Evolutionary conservation across 2,797 vertebrate species (phyloP), one percentile per base, ranked within the genome.

Genomic region (Eutrigla gurnardus): DNA sequence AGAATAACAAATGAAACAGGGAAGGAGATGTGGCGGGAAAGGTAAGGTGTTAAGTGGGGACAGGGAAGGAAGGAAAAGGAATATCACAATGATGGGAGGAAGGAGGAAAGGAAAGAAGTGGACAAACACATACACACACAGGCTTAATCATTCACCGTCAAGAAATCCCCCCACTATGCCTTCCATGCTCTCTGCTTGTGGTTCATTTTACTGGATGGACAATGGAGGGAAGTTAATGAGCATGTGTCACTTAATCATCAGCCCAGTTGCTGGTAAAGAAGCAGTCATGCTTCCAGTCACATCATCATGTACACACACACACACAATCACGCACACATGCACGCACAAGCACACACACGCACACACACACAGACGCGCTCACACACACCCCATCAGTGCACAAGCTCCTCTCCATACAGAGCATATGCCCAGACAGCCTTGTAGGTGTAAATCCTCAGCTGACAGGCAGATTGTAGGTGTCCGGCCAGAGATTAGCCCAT

Each of bases 381-480:
- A 64, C 46, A 77, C 60, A 47, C 46, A 70, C 1, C 11, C 8
- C 5, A 42, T 47, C 49, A 50, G 32, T 39, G 45, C 36, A 35
- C 46, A 50, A 45, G 25, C 40, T 57, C 15, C 25, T 80, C 40
- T 50, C 67, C n/a, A 39, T 57, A 46, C 58, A 63, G 50, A 70
- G 61, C 70, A 68, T 54, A 70, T 69, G 76, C 76, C 83, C 84
- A 91, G 88, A 91, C 87, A 73, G 65, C 76, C 75, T 86, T 45
- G 47, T 46, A 69, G 81, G 89, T 88, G 86, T 88, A 90, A 91
- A 92, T 92, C 90, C 81, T 73, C 77, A 76, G 3, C 58, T 81
- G 84, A 91, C 86, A 89, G 82, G 83, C 83, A 84, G 67, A 64
- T 58, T 70, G 59, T 68, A 82, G 85, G 87, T 87, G 88, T 89